Evolutionary conservation across 2,888 invertebrate species (phyloP).

Genomic region (Lithophane leautieri): DNA sequence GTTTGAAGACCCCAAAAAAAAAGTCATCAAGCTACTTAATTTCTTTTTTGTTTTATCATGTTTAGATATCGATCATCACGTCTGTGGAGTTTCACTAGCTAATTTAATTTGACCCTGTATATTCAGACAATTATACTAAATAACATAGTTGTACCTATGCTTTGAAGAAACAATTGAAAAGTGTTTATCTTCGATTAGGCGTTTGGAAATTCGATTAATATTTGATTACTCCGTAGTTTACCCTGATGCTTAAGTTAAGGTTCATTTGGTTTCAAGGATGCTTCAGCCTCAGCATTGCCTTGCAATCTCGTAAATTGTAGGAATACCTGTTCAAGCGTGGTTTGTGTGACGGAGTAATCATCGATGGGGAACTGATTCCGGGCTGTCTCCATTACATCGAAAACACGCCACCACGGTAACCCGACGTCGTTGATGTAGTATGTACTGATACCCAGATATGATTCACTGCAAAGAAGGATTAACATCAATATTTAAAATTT

Average conservation of each 20-base stretch:
- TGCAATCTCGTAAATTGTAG: conserved; percentile 90
- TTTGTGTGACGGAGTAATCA: conserved; percentile 95
- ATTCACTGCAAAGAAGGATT: conserved; percentile 87
- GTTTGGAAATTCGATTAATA: conserved; percentile 41
- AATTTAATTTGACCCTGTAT: background rate
- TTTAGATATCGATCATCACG: background rate
- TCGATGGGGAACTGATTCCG: conserved; percentile 91
- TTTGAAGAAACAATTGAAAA: background rate
- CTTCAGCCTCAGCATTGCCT: conserved; percentile 62
- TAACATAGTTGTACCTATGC: background rate
- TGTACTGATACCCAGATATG: conserved; percentile 93
- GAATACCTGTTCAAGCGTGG: conserved; percentile 95
- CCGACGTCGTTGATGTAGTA: conserved; percentile 91
- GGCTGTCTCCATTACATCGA: conserved; percentile 92
- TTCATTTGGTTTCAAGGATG: conserved; percentile 2
- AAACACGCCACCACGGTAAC: conserved; percentile 92
- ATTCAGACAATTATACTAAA: conserved; percentile 3
- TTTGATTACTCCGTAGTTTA: conserved; percentile 33
- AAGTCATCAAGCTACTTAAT: too few relatives aligned
- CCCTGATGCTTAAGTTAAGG: conserved; percentile 44
- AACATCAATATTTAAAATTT: background rate
- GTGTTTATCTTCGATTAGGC: conserved; percentile 19
- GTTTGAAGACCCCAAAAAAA: too few relatives aligned
- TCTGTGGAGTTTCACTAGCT: background rate
- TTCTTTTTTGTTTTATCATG: background rate